A percentile compares a stretch with the other conserved stretches of the same genome.
Conservation (phyloP, 2,888 invertebrate genomes). For the Melanostoma scalare region DNA sequence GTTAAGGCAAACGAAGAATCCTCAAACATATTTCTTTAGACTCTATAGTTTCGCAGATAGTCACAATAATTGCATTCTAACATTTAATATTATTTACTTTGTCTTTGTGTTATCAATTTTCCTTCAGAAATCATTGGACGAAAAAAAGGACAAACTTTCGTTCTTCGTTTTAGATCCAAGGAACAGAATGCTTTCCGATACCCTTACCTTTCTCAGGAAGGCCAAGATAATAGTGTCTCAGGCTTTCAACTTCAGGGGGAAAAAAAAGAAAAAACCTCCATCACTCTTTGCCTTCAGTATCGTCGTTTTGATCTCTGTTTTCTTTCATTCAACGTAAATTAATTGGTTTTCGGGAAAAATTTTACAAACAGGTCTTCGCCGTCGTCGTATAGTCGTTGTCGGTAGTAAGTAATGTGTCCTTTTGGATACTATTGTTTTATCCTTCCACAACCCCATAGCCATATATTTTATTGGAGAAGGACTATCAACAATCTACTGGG, state of each 20-base stretch:
- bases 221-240: conserved; percentile 45
- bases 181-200: conserved; percentile 20
- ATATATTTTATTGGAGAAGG: conserved; percentile 9
- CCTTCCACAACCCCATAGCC: not conserved
- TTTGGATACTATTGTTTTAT: conserved; percentile 53
- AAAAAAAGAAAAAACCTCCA: not conserved
- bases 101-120: conserved; percentile 41
- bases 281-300: conserved; percentile 20
- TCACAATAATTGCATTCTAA: conserved; percentile 48
- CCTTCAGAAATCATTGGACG: conserved; percentile 1
- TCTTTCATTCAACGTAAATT: conserved; percentile 65
- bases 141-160: conserved; percentile 39
- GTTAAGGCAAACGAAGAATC: too few relatives aligned
- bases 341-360: conserved; percentile 59
- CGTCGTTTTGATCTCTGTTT: conserved; percentile 58
- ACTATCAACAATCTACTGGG: conserved; percentile 41
- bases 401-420: conserved; percentile 34
- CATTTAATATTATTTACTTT: conserved; percentile 52
- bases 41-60: conserved; percentile 4
- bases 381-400: too few relatives aligned
- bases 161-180: conserved; percentile 13
- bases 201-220: conserved; percentile 10
- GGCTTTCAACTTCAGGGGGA: conserved; percentile 17
- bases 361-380: conserved; percentile 31
- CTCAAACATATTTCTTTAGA: too few relatives aligned